Percentiles rank a stretch among this genome's conserved stretches.
Conservation (phyloP, 2,113 vertebrate genomes). For the Heteronetta atricapilla region DNA sequence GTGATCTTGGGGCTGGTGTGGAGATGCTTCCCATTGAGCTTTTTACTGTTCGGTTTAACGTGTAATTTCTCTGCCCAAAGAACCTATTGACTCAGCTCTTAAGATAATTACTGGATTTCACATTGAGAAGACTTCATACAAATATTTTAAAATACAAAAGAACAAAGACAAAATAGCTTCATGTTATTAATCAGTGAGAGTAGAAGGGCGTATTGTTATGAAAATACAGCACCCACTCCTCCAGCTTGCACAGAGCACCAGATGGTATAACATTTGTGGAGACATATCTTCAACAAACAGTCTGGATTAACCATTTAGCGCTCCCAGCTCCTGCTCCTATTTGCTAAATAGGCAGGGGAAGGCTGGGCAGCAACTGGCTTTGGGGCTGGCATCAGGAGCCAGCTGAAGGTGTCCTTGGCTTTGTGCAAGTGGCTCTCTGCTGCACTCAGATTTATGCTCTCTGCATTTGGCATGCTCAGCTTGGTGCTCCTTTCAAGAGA, state of each 20-base stretch:
- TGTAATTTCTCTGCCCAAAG: constrained; percentile 38
- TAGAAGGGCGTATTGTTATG: constrained; percentile 54
- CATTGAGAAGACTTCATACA: constrained; percentile 37
- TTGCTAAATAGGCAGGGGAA: neutral
- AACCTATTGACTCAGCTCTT: constrained; percentile 61
- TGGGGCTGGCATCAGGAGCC: neutral
- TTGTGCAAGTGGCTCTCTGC: neutral
- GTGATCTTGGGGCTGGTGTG: neutral
- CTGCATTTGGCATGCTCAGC: neutral
- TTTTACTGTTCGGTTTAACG: neutral
- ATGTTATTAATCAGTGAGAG: constrained; percentile 56
- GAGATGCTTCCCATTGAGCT: neutral
- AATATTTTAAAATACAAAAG: constrained; percentile 40
- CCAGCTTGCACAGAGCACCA: constrained; percentile 17
- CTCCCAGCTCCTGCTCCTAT: neutral
- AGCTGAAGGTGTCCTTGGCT: constrained; percentile 52
- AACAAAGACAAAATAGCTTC: constrained; percentile 51
- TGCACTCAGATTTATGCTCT: neutral
- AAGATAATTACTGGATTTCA: constrained; percentile 59
- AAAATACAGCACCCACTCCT: constrained; percentile 64
- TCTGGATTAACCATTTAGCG: neutral
- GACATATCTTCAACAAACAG: constrained; percentile 22
- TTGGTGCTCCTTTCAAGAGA: neutral
- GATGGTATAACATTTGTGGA: constrained; percentile 57
- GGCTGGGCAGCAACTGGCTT: neutral